These are phyloP conservation scores for Achatina immaculata DNA, from an alignment of 1,140 invertebrate species.

Conservation along the genomic window DNA sequence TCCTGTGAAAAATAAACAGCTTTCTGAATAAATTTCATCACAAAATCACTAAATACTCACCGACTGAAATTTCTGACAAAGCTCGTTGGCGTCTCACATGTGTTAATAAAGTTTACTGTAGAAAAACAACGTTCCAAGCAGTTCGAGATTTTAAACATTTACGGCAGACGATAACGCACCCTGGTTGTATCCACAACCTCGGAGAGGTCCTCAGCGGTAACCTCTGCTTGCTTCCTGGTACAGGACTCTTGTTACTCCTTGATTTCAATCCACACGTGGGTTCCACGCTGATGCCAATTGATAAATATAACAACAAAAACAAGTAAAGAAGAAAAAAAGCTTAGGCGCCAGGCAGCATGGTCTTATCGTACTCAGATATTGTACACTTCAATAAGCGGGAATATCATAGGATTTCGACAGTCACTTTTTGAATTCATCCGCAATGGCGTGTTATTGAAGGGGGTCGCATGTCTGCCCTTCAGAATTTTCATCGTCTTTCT, in stretches of 20 bases:
- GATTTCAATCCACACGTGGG: conserved; percentile 15
- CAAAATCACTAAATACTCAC: conserved; percentile 10
- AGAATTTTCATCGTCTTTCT: conserved; percentile 5
- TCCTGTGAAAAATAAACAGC: conserved; percentile 8
- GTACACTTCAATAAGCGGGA: conserved; percentile 70
- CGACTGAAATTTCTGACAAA: not conserved
- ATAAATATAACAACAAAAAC: conserved; percentile 37
- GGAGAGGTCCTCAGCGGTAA: conserved; percentile 9
- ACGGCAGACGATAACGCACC: conserved; percentile 18
- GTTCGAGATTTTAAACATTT: conserved; percentile 12
- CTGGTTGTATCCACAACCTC: conserved; percentile 30
- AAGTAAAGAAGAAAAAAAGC: conserved; percentile 49
- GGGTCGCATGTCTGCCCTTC: conserved; percentile 12
- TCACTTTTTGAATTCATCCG: conserved; percentile 58
- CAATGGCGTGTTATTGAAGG: conserved; percentile 44
- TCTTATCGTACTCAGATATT: conserved; percentile 68
- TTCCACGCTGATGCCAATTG: conserved; percentile 37
- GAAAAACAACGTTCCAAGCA: not conserved
- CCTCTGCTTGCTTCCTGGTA: conserved; percentile 29
- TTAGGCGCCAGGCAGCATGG: conserved; percentile 66
- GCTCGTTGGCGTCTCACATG: not conserved
- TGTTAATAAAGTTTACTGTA: not conserved
- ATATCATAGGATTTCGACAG: conserved; percentile 56
- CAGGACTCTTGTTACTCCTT: conserved; percentile 21
- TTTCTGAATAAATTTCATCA: not conserved